phyloP scores from a whole-genome alignment of 2,797 vertebrate species.

The Spinibarbus caldwelli region DNA sequence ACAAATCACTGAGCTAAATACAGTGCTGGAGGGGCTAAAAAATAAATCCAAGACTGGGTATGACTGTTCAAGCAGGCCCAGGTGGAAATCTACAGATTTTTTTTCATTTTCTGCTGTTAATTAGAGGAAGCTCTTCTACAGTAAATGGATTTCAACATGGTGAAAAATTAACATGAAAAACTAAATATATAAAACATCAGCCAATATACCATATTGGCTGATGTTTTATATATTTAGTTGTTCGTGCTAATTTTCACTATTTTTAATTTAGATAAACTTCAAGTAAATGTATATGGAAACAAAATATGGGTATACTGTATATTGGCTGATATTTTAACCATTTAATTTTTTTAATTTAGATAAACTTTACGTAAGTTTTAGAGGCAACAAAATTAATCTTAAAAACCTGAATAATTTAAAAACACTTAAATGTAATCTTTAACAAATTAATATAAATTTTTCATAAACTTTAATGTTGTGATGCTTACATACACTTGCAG shows the following conservation, averaged over 20 bases:
- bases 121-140: background rate
- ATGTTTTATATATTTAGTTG: background rate
- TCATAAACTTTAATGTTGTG: too few relatives aligned
- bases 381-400: background rate
- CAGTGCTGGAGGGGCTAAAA: background rate
- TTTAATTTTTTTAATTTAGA: background rate
- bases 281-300: too few relatives aligned
- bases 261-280: too few relatives aligned
- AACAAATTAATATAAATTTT: too few relatives aligned
- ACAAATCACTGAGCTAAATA: conserved; percentile 27
- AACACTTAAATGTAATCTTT: too few relatives aligned
- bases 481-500: too few relatives aligned
- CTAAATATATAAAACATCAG: too few relatives aligned
- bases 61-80: background rate
- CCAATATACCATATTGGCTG: too few relatives aligned
- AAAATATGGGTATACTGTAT: too few relatives aligned
- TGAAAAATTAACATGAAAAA: too few relatives aligned
- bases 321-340: too few relatives aligned
- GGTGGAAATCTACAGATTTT: background rate
- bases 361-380: background rate
- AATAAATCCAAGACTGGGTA: background rate
- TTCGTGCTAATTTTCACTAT: background rate
- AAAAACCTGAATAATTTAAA: background rate
- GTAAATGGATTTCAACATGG: background rate
- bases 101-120: background rate